These are phyloP conservation scores for Empidonax alnorum DNA, from an alignment of 2,113 vertebrate species.

Conservation along the genomic window DNA sequence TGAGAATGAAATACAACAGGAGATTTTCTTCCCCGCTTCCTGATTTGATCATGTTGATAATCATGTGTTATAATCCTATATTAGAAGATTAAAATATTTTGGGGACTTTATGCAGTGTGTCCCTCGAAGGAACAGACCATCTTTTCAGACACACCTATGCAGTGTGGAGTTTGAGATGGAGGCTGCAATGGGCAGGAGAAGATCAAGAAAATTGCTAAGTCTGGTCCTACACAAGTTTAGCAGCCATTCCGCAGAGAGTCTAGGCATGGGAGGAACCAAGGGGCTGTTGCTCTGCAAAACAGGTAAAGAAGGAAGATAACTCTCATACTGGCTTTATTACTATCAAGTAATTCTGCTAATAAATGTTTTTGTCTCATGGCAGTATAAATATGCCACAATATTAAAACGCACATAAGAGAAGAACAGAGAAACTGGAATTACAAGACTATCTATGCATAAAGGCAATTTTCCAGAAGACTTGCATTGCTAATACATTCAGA, in stretches of 20 bases:
- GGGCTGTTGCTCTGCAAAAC: not conserved
- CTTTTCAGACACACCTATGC: not conserved
- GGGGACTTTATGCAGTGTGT: not conserved
- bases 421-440: constrained; percentile 23
- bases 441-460: not conserved
- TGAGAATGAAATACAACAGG: not conserved
- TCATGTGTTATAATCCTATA: not conserved
- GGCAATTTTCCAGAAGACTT: constrained; percentile 52
- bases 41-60: not conserved
- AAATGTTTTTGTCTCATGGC: constrained; percentile 11
- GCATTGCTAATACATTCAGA: not conserved
- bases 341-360: not conserved
- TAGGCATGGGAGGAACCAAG: not conserved
- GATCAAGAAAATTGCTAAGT: not conserved
- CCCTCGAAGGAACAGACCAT: not conserved
- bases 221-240: not conserved
- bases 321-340: not conserved
- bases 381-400: constrained; percentile 15
- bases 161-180: not conserved
- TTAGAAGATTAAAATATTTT: not conserved
- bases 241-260: not conserved
- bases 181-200: fast-evolving
- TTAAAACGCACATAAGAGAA: not conserved
- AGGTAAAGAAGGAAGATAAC: not conserved
- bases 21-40: not conserved